Evolutionary conservation across 92 coral and sea anemone species (phyloP).

Genomic region (Micromussa lordhowensis): DNA sequence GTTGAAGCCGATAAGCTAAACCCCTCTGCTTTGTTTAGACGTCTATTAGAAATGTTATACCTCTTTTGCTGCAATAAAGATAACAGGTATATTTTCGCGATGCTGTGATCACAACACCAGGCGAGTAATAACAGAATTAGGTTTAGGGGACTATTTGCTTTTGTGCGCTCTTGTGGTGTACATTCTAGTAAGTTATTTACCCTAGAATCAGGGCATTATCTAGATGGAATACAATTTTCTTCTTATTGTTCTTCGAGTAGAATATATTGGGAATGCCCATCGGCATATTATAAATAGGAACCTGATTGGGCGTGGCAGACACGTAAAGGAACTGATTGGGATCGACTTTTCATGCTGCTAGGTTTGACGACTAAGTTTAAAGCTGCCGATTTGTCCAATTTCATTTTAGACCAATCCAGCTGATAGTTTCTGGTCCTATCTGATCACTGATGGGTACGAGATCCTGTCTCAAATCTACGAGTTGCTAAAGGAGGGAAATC

Average conservation of each 20-base stretch:
- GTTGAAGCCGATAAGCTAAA: slow-evolving; percentile 33
- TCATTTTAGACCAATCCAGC: background rate
- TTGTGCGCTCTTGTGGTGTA: background rate
- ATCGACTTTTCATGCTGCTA: background rate
- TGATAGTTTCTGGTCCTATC: background rate
- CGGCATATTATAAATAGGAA: background rate
- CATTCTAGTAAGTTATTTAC: background rate
- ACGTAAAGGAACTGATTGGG: background rate
- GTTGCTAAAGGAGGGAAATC: background rate
- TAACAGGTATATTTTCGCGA: background rate
- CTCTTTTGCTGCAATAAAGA: background rate
- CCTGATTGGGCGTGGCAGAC: background rate
- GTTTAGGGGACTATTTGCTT: background rate
- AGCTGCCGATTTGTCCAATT: background rate
- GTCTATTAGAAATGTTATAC: slow-evolving; percentile 13
- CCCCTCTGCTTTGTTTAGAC: slow-evolving; percentile 12
- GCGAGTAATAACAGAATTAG: background rate
- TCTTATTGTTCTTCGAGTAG: background rate
- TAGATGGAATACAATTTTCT: background rate
- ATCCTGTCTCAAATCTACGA: background rate
- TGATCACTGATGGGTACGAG: background rate
- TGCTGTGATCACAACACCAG: slow-evolving; percentile 8
- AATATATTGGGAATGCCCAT: background rate
- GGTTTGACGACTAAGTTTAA: background rate
- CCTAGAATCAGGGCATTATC: background rate